A percentile compares a stretch with the other conserved stretches of the same genome.
Evolutionary conservation across 2,888 invertebrate genomes (phyloP).

Genomic region (Biston stratarius): DNA sequence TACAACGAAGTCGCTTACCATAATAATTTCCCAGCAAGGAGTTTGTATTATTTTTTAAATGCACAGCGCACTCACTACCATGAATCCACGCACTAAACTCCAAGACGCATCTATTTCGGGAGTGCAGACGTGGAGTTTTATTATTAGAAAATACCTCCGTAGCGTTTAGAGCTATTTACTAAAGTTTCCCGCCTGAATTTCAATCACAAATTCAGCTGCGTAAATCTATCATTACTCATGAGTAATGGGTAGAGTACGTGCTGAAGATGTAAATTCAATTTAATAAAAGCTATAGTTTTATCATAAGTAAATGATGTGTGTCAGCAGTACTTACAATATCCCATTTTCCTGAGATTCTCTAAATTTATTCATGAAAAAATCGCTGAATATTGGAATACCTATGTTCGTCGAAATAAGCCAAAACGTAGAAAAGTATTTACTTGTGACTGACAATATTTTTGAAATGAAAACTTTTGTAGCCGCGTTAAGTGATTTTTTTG

Average conservation of each 20-base stretch:
- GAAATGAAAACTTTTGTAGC: no score
- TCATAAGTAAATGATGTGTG: no score
- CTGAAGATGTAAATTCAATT: no score
- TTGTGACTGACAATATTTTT: no score
- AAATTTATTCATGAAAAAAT: no score
- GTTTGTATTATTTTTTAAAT: conserved; percentile 27
- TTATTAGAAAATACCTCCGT: conserved; percentile 70
- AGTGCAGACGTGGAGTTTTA: conserved; percentile 69
- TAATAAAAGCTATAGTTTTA: no score
- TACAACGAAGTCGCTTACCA: conserved; percentile 55
- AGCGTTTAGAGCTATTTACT: conserved; percentile 58
- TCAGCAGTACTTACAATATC: no score
- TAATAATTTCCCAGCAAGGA: conserved; percentile 36
- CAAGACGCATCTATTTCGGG: conserved; percentile 75
- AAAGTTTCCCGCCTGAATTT: conserved; percentile 68
- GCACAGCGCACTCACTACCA: conserved; percentile 49
- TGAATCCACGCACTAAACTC: conserved; percentile 65
- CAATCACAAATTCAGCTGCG: conserved; percentile 38
- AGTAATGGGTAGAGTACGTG: neutral
- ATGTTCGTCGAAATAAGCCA: no score
- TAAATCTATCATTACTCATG: conserved; percentile 20
- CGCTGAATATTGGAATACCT: no score
- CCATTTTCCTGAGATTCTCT: no score
- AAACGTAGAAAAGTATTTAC: no score
- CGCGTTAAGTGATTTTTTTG: no score